Evolutionary conservation across 1,140 invertebrate species (phyloP).

Genomic region (Popillia japonica): DNA sequence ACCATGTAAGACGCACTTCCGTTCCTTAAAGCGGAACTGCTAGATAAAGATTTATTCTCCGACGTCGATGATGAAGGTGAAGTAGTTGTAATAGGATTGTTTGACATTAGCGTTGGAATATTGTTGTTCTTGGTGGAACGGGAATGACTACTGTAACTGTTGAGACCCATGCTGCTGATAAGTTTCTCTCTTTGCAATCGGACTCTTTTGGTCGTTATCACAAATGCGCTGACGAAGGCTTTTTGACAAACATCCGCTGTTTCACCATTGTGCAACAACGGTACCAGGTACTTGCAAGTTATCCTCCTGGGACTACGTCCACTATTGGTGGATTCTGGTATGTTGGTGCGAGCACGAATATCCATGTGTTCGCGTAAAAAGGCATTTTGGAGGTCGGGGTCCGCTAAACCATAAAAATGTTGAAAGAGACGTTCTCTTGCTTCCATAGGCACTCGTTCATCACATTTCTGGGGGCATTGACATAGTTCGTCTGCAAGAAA

Average conservation of each 20-base stretch:
- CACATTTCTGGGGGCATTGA: conserved; percentile 66
- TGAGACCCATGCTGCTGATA: conserved; percentile 59
- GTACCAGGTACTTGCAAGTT: conserved; percentile 64
- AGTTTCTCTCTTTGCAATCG: conserved; percentile 63
- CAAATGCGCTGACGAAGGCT: conserved; percentile 65
- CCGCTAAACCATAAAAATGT: conserved; percentile 62
- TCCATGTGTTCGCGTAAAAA: conserved; percentile 62
- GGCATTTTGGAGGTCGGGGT: conserved; percentile 61
- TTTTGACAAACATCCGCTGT: conserved; percentile 65
- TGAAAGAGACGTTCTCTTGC: conserved; percentile 60
- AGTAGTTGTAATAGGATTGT: conserved; percentile 39
- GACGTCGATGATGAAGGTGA: neutral
- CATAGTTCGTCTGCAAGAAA: conserved; percentile 62
- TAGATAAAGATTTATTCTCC: neutral
- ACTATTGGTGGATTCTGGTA: conserved; percentile 55
- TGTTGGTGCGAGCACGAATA: conserved; percentile 57
- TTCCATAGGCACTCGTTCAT: conserved; percentile 61
- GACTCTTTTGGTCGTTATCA: conserved; percentile 65
- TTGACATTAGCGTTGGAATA: conserved; percentile 7
- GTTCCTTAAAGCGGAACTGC: neutral
- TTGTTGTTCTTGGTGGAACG: conserved; percentile 32
- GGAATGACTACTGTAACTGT: conserved; percentile 58
- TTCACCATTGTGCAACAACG: conserved; percentile 54
- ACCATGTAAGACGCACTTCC: conserved; percentile 22
- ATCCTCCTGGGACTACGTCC: conserved; percentile 59